Conservation (phyloP, 2,797 vertebrate species). For the Anabas testudineus region DNA sequence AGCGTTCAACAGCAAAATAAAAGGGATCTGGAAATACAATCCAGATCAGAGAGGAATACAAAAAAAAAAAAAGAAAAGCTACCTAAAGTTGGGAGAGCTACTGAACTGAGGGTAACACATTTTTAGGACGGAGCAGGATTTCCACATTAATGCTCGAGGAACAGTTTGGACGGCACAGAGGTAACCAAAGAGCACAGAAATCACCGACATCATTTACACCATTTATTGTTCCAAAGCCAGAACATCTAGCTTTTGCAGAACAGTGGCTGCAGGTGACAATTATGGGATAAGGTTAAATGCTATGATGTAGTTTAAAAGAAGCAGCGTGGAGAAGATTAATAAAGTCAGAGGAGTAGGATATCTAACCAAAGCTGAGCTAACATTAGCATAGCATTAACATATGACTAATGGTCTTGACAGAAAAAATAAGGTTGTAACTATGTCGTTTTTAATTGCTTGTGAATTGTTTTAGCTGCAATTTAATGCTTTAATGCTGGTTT, state of each 20-base stretch:
- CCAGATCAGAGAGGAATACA: slow-evolving; percentile 42
- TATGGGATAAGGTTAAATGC: background rate
- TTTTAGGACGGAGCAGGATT: slow-evolving; percentile 47
- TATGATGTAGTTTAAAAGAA: background rate
- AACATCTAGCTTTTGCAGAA: background rate
- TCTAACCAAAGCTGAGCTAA: background rate
- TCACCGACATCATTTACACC: slow-evolving; percentile 16
- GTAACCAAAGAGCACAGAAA: slow-evolving; percentile 42
- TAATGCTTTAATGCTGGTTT: background rate
- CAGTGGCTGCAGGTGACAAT: slow-evolving; percentile 2
- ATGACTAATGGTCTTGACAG: background rate
- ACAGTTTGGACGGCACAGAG: slow-evolving; percentile 28
- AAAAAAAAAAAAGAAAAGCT: slow-evolving; percentile 31
- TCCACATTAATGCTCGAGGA: slow-evolving; percentile 31
- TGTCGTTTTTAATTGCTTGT: background rate
- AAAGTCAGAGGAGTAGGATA: background rate
- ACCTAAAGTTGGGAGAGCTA: slow-evolving; percentile 59
- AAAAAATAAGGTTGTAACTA: background rate
- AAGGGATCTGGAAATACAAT: slow-evolving; percentile 67
- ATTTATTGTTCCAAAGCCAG: slow-evolving; percentile 11
- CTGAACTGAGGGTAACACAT: slow-evolving; percentile 46
- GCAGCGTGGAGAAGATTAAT: background rate
- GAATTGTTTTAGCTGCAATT: background rate
- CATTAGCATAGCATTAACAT: background rate
- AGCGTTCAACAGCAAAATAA: slow-evolving; percentile 55